Base-by-base conservation (phyloP, 1,140 invertebrate species). In the Bombus turneri region DNA sequence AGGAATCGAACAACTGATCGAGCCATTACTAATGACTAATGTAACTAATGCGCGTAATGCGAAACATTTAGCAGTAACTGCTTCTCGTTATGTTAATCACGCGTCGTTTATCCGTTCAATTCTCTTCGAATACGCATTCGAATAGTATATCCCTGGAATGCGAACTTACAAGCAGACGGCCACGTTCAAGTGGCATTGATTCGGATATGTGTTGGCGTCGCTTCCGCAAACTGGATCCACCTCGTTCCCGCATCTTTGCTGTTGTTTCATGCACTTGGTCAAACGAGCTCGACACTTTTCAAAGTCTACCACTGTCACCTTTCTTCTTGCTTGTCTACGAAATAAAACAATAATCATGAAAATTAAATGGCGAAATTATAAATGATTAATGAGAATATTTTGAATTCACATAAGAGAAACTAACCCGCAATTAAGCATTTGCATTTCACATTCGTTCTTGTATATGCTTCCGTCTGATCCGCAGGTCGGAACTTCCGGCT, bases 401-500 rank as follows among this genome's bases (percentile, higher is more conserved):
- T 1, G 15, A 34, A 37, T 15, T 69, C 10, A 12, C 8, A 5
- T 15, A 28, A 22, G 4, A 39, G 5, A 25, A 10, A 96, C 96
- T 96, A 93, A 98, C 98, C 98, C 98, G 94, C 98, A 98, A 91
- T 98, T 98, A 9, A 98, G 96, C 96, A 98, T 97, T 93, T 97
- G 97, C 95, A 99, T 97, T 93, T 99, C 98, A 92, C 98, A 99
- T 89, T 98, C 97, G 91, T 97, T 98, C 86, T 96, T 96, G 94
- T 99, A 99, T 41, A 98, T 96, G 91, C 97, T 97, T 68, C 98
- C 98, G 95, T 99, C 98, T 3, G 97, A 98, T 25, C 97, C 98
- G 91, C 98, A 99, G 6, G 98, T 97, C 39, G 97, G 96, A 81
- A 96, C 96, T 64, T 96, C 95, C 31, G 95, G 92, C 76, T 96